Conservation (phyloP, 2,113 vertebrate species). For the Daphoenositta chrysoptera region DNA sequence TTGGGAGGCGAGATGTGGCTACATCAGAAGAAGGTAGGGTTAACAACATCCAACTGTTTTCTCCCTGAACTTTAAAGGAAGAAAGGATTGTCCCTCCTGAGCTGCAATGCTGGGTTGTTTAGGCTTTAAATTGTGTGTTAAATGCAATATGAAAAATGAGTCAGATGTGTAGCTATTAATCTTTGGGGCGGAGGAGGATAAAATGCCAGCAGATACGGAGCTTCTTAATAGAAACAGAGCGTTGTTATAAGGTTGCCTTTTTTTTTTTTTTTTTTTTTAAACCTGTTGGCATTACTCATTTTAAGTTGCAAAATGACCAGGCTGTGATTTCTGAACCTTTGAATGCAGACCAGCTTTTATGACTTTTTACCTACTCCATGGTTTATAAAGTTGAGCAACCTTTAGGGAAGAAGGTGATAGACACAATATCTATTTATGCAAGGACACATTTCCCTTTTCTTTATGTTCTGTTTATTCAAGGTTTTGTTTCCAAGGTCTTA, state of each 20-base stretch:
- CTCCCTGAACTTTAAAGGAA: background rate
- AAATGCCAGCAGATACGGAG: conserved; percentile 57
- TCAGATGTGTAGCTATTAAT: conserved; percentile 60
- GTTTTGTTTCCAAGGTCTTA: conserved; percentile 83
- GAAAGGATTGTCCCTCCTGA: background rate
- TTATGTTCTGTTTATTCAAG: conserved; percentile 78
- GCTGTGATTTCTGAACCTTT: conserved; percentile 41
- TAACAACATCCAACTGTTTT: background rate
- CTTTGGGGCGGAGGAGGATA: conserved; percentile 49
- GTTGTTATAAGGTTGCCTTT: conserved; percentile 30
- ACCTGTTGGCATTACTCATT: conserved; percentile 16
- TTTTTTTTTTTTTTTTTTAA: background rate
- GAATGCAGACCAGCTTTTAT: conserved; percentile 39
- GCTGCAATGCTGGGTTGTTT: conserved; percentile 19
- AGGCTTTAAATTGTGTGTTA: conserved; percentile 51
- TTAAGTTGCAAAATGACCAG: conserved; percentile 49
- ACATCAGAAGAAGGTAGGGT: conserved; percentile 59
- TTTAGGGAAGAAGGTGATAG: conserved; percentile 79
- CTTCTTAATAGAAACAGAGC: conserved; percentile 52
- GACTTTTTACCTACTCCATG: conserved; percentile 71
- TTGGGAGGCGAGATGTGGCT: conserved; percentile 30
- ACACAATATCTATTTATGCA: conserved; percentile 82
- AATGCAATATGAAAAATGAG: conserved; percentile 52
- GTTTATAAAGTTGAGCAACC: conserved; percentile 70
- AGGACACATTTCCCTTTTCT: conserved; percentile 80